Evolutionary conservation across 2,113 vertebrate species (phyloP).

Genomic region (Malurus cyaneus): DNA sequence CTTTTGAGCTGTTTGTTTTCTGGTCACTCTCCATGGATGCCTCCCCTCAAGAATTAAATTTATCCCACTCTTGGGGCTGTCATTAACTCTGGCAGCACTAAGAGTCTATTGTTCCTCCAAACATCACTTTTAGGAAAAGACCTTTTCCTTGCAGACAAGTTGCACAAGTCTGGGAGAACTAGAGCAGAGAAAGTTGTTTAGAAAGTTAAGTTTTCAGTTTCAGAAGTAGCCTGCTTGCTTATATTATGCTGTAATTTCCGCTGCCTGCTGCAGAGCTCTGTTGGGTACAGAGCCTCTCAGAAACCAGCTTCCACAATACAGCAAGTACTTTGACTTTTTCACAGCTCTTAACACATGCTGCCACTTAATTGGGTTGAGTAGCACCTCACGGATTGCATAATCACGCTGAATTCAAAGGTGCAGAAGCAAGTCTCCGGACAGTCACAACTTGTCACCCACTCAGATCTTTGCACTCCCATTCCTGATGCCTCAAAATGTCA

Average conservation of each 20-base stretch:
- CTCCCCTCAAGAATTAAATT: not conserved
- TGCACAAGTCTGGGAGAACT: not conserved
- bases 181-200: not conserved
- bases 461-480: not conserved
- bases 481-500: not conserved
- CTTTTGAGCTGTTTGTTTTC: not conserved
- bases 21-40: not conserved
- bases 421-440: not conserved
- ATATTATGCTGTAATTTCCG: not conserved
- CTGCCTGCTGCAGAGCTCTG: not conserved
- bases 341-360: not conserved
- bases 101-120: not conserved
- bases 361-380: not conserved
- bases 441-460: not conserved
- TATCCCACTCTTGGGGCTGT: rapidly evolving
- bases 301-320: not conserved
- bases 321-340: not conserved
- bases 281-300: not conserved
- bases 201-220: not conserved
- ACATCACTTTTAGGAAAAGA: not conserved
- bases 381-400: not conserved
- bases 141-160: not conserved
- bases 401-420: not conserved
- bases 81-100: not conserved
- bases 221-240: not conserved